Conservation (phyloP, 2,888 invertebrate species). For the Cheilosia vernalis region DNA sequence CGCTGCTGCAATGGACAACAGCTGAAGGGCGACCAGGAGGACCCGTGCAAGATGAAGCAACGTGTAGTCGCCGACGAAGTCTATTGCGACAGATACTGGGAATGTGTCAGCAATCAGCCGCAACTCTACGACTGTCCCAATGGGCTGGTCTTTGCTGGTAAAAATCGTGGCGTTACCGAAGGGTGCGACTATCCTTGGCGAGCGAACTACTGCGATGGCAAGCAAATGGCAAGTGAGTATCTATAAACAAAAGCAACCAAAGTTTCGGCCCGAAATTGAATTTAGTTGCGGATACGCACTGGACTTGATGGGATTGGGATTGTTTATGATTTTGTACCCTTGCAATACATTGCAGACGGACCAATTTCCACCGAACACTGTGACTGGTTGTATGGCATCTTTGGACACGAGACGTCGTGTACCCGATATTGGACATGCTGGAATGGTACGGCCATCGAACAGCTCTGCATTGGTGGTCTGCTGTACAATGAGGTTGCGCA, state of each 20-base stretch:
- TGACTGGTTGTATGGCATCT: conserved; percentile 96
- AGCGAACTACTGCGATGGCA: conserved; percentile 92
- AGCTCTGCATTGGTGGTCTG: conserved; percentile 95
- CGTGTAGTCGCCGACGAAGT: conserved; percentile 90
- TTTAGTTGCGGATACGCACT: conserved; percentile 59
- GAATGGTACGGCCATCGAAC: conserved; percentile 96
- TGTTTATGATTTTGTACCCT: conserved; percentile 70
- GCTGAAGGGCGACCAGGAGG: conserved; percentile 84
- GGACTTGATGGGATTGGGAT: conserved; percentile 22
- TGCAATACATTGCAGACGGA: conserved; percentile 85
- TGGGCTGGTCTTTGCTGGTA: conserved; percentile 94
- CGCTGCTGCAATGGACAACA: conserved; percentile 75
- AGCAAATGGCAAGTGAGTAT: conserved; percentile 89
- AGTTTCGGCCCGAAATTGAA: conserved; percentile 33
- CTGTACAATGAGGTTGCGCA: conserved; percentile 95
- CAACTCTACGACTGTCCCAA: conserved; percentile 95
- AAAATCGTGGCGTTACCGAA: conserved; percentile 93
- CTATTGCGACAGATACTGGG: conserved; percentile 92
- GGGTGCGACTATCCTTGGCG: conserved; percentile 96
- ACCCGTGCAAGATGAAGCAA: conserved; percentile 92
- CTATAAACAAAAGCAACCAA: background rate
- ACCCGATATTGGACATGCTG: conserved; percentile 97
- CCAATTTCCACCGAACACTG: conserved; percentile 94
- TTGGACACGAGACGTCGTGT: conserved; percentile 96
- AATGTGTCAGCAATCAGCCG: conserved; percentile 92